Evolutionary conservation across 2,888 invertebrate species (phyloP).

Genomic region (Parnassius glacialis): DNA sequence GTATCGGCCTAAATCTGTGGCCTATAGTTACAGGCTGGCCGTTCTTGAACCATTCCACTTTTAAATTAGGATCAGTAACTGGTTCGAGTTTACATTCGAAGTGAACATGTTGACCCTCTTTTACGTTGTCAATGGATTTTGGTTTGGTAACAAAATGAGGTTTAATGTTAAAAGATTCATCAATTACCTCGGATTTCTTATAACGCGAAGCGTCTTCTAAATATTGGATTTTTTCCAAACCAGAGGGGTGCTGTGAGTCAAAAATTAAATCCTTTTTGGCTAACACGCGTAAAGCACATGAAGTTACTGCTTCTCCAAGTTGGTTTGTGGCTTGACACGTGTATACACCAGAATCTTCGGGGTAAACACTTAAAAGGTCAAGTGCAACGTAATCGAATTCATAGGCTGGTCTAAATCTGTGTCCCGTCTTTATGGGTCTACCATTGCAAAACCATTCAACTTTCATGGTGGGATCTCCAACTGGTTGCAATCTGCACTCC

Average conservation of each 20-base stretch:
- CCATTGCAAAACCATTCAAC: constrained; percentile 99
- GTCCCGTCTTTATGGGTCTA: constrained; percentile 93
- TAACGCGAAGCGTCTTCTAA: constrained; percentile 93
- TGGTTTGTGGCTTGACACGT: constrained; percentile 97
- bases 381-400: constrained; percentile 99
- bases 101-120: constrained; percentile 95
- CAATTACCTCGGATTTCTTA: constrained; percentile 89
- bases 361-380: constrained; percentile 96
- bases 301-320: constrained; percentile 96
- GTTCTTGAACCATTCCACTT: constrained; percentile 98
- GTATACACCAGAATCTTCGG: constrained; percentile 98
- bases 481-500: constrained; percentile 94
- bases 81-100: constrained; percentile 99
- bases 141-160: constrained; percentile 93
- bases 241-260: constrained; percentile 95
- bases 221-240: constrained; percentile 94
- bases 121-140: constrained; percentile 90
- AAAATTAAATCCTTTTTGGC: constrained; percentile 93
- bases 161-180: constrained; percentile 90
- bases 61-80: constrained; percentile 96
- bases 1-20: constrained; percentile 96
- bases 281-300: constrained; percentile 93
- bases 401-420: constrained; percentile 96
- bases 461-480: constrained; percentile 94
- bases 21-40: constrained; percentile 96